Conservation (phyloP, 2,113 vertebrate genomes). For the Crypturellus undulatus region DNA sequence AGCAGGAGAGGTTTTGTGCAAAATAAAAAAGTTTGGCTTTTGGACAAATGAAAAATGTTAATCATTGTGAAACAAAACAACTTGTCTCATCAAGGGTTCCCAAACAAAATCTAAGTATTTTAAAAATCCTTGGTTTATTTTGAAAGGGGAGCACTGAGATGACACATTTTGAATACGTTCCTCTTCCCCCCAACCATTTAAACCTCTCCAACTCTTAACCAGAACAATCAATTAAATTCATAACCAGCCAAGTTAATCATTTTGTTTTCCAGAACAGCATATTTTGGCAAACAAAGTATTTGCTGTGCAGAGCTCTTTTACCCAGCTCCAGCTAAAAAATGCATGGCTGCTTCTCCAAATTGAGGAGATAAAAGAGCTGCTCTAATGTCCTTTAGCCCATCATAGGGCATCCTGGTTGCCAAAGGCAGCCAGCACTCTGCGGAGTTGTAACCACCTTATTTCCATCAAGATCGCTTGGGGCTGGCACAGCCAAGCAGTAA, state of each 20-base stretch:
- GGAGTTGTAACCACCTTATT: background rate
- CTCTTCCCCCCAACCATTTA: background rate
- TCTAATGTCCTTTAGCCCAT: background rate
- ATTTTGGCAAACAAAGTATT: background rate
- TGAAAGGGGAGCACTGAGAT: background rate
- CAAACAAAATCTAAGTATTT: background rate
- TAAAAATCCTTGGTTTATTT: background rate
- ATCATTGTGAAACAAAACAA: background rate
- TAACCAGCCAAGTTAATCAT: constrained; percentile 19
- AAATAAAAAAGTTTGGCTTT: background rate
- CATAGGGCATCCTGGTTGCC: background rate
- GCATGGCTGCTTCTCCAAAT: background rate
- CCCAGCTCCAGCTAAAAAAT: background rate
- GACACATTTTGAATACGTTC: background rate
- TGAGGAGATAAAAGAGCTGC: background rate
- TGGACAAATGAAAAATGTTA: background rate
- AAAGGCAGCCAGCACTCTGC: background rate
- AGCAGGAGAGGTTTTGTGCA: background rate
- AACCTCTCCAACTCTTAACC: constrained; percentile 14
- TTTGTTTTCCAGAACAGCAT: constrained; percentile 22
- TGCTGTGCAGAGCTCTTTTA: constrained; percentile 1
- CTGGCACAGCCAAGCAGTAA: constrained; percentile 4
- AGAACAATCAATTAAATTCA: constrained; percentile 39
- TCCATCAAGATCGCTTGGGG: background rate
- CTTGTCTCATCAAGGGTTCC: background rate